These are phyloP conservation scores for Tinea pellionella DNA, from an alignment of 2,888 invertebrate species.

Conservation along the genomic window DNA sequence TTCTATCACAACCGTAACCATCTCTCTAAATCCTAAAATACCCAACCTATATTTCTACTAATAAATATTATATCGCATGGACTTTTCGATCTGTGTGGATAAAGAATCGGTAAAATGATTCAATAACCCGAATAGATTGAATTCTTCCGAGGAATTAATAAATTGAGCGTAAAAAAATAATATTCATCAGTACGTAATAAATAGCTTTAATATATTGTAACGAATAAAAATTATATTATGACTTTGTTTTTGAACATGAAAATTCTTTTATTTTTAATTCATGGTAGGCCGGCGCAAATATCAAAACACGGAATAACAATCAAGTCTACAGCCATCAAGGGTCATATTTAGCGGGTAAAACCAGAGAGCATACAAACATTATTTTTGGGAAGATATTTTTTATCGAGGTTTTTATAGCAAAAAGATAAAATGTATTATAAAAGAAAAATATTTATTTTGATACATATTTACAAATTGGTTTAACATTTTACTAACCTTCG, in stretches of 20 bases:
- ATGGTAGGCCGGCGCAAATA: neutral
- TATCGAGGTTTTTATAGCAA: neutral
- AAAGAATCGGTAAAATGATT: no score
- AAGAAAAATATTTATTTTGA: constrained; percentile 60
- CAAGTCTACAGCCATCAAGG: neutral
- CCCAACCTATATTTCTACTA: neutral
- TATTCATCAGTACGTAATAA: neutral
- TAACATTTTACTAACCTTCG: constrained; percentile 6
- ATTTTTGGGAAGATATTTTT: neutral
- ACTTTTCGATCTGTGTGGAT: no score
- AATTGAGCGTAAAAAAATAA: no score
- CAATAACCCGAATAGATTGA: no score
- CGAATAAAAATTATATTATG: neutral
- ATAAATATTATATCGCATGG: neutral
- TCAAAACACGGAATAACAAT: constrained; percentile 1
- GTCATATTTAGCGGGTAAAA: constrained; percentile 1
- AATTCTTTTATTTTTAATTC: constrained; percentile 6
- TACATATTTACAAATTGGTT: constrained; percentile 49
- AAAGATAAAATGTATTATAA: constrained; percentile 18
- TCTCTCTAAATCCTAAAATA: neutral
- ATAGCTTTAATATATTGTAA: neutral
- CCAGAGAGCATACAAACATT: neutral
- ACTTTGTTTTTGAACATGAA: neutral
- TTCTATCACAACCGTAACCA: neutral
- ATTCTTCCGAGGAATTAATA: no score